Evolutionary conservation across 2,888 invertebrate species (phyloP), one percentile per base, ranked within the genome.

Genomic region (Nomada flava): DNA sequence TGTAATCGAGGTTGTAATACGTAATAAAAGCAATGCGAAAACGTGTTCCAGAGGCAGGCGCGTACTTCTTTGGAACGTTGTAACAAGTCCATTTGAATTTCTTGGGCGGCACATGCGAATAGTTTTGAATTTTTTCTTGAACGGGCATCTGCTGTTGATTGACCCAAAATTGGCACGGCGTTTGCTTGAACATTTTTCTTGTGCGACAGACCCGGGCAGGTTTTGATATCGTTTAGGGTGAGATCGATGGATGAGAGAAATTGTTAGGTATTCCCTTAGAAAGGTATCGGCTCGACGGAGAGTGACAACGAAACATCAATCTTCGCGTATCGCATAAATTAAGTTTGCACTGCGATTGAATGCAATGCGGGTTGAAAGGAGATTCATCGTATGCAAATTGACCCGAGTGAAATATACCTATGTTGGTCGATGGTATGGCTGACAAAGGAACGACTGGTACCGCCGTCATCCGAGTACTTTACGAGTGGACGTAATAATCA

Each of bases 321-420:
- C 57, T 78, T 36, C 44, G 64, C 26, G 47, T 2, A 50, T 57
- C 47, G 53, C 60, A 64, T 70, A 55, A 55, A 62, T 60, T 76
- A 69, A 64, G 44, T 60, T 64, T 50, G 42, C 53, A 29, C 29
- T 23, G 50, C 65, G 36, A 78, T 78, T 55, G 73, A 78, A 74
- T 68, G 65, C 71, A 53, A 59, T 42, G 62, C 53, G 59, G 55
- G 57, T 65, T 60, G 76, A 74, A 80, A 79, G 73, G 64, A 71
- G 63, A 75, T 76, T 72, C 76, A 63, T 59, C 80, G 80, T 84
- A 84, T 80, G 84, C 76, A 84, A 84, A 84, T 84, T 68, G 80
- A 73, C 57, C 47, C 42, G 57, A 63, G 67, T 76, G 53, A 80
- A 67, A 75, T 70, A 74, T 73, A 68, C n/a, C 36, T 63, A 44